Base-by-base conservation (phyloP, 2,797 vertebrate genomes). In the Gouania willdenowi region DNA sequence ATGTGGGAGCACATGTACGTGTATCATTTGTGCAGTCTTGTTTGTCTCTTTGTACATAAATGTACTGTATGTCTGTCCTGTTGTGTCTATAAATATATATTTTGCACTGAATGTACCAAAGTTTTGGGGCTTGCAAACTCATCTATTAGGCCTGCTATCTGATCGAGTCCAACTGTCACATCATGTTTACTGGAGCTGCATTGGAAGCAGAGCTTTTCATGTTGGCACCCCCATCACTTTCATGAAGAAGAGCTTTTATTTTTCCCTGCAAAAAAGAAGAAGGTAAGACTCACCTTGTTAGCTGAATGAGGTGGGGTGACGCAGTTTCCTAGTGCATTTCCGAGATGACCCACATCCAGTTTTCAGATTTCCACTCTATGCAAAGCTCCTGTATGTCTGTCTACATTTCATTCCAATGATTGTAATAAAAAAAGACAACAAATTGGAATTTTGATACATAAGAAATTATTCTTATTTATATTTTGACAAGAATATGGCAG, bases 71-170 rank as follows among this genome's bases (percentile, higher is more conserved):
- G 82, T 88, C 72, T 77, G 86, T 90, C 84, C 77, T 78, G 79
- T 85, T 79, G 77, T 86, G 81, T 87, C 83, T 85, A 77, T 67
- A 85, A 84, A 85, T 81, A 79, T 86, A 85, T 87, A 87, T 89
- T 94, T 94, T 97, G 92, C 94, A 95, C 92, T 85, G 89, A 93
- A 92, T 91, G 92, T 94, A 97, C 92, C 93, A 94, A 95, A 93
- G 88, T 69, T 77, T 85, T 79, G 68, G 76, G 79, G 71, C 75
- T 84, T 78, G 69, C 71, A 57, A 72, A 73, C 59, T 76, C 52
- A 49, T 79, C 63, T 77, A 68, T 81, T 72, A 75, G 66, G 57
- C 47, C 66, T 59, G 73, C 61, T 79, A 44, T 79, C 52, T 64
- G 26, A 59, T 70, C 71, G 58, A 56, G 51, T 79, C 54, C 9